phyloP scores from a whole-genome alignment of 2,888 invertebrate species.

The Andrena dorsata region DNA sequence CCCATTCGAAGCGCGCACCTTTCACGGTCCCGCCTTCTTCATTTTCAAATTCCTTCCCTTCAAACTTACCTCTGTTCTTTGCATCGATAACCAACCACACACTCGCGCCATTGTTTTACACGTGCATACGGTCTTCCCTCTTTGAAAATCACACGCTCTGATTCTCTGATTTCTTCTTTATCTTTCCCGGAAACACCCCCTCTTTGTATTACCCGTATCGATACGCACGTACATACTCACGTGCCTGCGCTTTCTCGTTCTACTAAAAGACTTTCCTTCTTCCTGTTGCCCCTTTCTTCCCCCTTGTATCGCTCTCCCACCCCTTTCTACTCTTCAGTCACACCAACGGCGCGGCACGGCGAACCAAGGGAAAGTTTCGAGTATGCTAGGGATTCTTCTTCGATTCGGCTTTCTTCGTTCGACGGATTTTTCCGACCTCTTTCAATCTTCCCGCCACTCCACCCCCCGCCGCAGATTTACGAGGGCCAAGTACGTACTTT shows the following conservation, averaged over 20 bases:
- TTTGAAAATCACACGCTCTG: constrained; percentile 11
- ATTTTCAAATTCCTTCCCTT: background rate
- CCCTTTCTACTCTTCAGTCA: constrained; percentile 18
- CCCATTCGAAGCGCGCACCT: constrained; percentile 1
- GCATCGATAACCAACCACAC: background rate
- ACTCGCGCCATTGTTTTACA: background rate
- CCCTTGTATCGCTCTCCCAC: background rate
- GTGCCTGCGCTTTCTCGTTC: background rate
- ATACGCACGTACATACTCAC: constrained; percentile 1
- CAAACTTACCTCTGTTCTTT: background rate
- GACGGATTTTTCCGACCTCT: constrained; percentile 39
- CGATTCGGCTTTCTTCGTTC: constrained; percentile 43
- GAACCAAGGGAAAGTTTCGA: constrained; percentile 56
- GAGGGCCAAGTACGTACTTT: constrained; percentile 60
- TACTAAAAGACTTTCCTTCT: background rate
- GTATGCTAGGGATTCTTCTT: constrained; percentile 43
- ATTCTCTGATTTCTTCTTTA: constrained; percentile 12
- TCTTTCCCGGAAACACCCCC: constrained; percentile 15
- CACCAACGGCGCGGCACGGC: constrained; percentile 1
- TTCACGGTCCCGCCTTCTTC: background rate
- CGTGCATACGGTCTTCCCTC: background rate
- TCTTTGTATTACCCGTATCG: constrained; percentile 8
- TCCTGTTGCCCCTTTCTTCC: background rate
- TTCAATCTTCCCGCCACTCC: constrained; percentile 11
- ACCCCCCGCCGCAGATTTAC: constrained; percentile 59